Conservation (phyloP, 2,113 vertebrate genomes). For the Catagonus wagneri region DNA sequence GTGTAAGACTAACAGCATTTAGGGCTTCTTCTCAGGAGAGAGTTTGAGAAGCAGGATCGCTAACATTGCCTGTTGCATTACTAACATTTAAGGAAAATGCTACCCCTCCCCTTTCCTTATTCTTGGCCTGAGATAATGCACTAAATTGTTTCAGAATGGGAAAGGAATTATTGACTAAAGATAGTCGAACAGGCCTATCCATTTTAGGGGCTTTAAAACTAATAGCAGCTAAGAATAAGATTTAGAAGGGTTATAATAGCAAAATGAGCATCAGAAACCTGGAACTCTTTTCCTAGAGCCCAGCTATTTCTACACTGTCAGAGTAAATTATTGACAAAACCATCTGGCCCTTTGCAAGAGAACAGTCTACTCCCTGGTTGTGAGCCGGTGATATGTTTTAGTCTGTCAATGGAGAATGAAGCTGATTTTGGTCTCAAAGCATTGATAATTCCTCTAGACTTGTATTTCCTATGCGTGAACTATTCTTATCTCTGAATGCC, state of each 20-base stretch:
- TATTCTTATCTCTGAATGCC: constrained; percentile 36
- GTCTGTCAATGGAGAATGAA: constrained; percentile 55
- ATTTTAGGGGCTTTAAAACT: constrained; percentile 67
- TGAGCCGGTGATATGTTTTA: constrained; percentile 61
- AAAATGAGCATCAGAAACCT: constrained; percentile 69
- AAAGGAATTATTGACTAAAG: constrained; percentile 69
- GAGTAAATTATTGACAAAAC: constrained; percentile 78
- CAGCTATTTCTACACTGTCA: constrained; percentile 67
- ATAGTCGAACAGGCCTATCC: constrained; percentile 49
- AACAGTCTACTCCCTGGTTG: constrained; percentile 11
- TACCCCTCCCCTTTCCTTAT: background rate
- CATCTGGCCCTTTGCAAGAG: constrained; percentile 62
- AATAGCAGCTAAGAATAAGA: constrained; percentile 73
- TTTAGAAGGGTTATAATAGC: constrained; percentile 67
- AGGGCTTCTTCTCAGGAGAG: constrained; percentile 1
- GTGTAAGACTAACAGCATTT: background rate
- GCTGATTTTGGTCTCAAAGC: constrained; percentile 52
- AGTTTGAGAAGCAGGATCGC: background rate
- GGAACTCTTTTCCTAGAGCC: constrained; percentile 46
- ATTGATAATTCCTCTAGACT: constrained; percentile 54
- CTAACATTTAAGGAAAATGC: background rate
- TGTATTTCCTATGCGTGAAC: constrained; percentile 41
- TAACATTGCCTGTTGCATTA: background rate
- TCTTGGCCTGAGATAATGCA: constrained; percentile 54
- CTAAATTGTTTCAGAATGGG: constrained; percentile 67